Evolutionary conservation across 2,797 vertebrate genomes (phyloP).

Genomic region (Denticeps clupeoides): DNA sequence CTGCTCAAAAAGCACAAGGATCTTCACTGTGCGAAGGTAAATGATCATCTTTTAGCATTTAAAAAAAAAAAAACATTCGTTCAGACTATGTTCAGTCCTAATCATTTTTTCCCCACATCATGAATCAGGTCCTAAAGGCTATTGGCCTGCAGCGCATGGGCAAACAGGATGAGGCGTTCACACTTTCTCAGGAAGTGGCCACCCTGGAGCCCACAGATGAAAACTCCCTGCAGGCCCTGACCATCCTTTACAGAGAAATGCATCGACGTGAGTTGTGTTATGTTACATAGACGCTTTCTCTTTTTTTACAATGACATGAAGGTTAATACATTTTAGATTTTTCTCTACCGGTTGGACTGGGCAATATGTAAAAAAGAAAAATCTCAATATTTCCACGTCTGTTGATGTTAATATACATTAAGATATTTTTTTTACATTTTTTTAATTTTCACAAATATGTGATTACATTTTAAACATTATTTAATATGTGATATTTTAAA

Average conservation of each 20-base stretch:
- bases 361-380: too few relatives aligned
- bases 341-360: too few relatives aligned
- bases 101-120: not conserved
- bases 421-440: too few relatives aligned
- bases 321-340: too few relatives aligned
- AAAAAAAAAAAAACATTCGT: not conserved
- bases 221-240: conserved; percentile 92
- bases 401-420: too few relatives aligned
- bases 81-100: not conserved
- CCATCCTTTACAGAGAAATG: conserved; percentile 96
- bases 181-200: conserved; percentile 87
- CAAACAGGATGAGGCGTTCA: conserved; percentile 91
- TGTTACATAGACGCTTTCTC: conserved; percentile 1
- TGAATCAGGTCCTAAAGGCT: conserved; percentile 81
- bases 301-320: too few relatives aligned
- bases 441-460: too few relatives aligned
- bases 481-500: too few relatives aligned
- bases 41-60: not conserved
- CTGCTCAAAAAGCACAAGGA: conserved; percentile 96
- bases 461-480: too few relatives aligned
- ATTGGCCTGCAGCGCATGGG: conserved; percentile 93
- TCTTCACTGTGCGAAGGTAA: conserved; percentile 95
- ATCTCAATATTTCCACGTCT: too few relatives aligned
- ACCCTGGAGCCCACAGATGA: conserved; percentile 91
- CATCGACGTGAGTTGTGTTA: conserved; percentile 84